phyloP scores from a whole-genome alignment of 2,113 vertebrate species.

The Theristicus caerulescens region DNA sequence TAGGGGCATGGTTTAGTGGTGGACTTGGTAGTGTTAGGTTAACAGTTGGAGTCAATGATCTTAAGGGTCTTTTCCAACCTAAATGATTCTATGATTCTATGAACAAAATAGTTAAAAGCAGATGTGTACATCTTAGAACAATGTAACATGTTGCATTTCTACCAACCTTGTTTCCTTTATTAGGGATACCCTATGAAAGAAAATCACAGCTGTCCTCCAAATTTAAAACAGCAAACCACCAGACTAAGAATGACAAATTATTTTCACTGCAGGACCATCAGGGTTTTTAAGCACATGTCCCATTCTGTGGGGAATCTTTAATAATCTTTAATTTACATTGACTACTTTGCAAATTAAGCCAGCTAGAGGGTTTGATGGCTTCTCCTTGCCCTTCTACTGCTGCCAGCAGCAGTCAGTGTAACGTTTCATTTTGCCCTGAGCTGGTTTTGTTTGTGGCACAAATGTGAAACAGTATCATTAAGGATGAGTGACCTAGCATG shows the following conservation, averaged over 20 bases:
- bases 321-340: background rate
- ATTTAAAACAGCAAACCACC: background rate
- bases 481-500: background rate
- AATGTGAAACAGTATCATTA: background rate
- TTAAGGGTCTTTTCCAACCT: background rate
- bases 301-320: background rate
- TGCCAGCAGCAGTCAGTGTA: background rate
- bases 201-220: background rate
- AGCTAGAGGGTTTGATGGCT: background rate
- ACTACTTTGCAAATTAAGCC: background rate
- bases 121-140: background rate
- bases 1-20: background rate
- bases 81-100: background rate
- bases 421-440: background rate
- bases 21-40: background rate
- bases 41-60: background rate
- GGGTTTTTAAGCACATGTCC: background rate
- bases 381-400: background rate
- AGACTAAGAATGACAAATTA: background rate
- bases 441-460: background rate
- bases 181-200: background rate
- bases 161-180: background rate
- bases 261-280: background rate
- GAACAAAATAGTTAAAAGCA: background rate
- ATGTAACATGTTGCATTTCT: background rate